phyloP scores from a whole-genome alignment of 2,888 invertebrate species.

The Scaptomyza flava region DNA sequence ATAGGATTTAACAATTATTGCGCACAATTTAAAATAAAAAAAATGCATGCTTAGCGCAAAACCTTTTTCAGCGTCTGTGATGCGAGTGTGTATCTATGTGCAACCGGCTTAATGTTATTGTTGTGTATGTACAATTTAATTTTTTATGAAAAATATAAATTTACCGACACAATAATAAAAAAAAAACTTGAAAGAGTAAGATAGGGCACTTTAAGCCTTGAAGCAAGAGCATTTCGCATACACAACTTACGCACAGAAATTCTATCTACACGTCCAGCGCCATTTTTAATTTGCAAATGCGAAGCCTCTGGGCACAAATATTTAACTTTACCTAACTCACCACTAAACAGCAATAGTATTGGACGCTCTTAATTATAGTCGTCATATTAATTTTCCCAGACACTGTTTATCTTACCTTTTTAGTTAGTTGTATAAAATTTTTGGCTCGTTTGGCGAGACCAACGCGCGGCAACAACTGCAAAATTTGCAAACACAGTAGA shows the following conservation, averaged over 20 bases:
- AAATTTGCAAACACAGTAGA: constrained; percentile 45
- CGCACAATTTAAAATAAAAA: background rate
- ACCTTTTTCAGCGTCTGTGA: background rate
- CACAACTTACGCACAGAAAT: constrained; percentile 40
- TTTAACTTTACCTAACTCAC: background rate
- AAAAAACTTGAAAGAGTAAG: background rate
- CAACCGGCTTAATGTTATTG: constrained; percentile 21
- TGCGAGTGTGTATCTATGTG: constrained; percentile 4
- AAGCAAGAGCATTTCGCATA: constrained; percentile 36
- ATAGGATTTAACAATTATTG: background rate
- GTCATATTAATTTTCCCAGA: background rate
- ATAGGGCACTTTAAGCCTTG: background rate
- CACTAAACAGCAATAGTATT: too few relatives aligned
- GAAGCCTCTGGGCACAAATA: constrained; percentile 41
- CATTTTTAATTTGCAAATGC: constrained; percentile 72
- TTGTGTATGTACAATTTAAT: background rate
- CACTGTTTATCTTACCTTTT: constrained; percentile 49
- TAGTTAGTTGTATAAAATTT: constrained; percentile 15
- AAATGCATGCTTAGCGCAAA: background rate
- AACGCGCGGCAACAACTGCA: constrained; percentile 45
- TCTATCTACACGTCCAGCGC: constrained; percentile 65
- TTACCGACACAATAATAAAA: background rate
- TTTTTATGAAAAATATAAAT: background rate
- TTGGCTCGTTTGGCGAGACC: constrained; percentile 15
- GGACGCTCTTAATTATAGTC: background rate